Percentiles rank a stretch among this genome's conserved stretches.
phyloP scores from a whole-genome alignment of 2,113 vertebrate genomes.

The Myotis yumanensis region DNA sequence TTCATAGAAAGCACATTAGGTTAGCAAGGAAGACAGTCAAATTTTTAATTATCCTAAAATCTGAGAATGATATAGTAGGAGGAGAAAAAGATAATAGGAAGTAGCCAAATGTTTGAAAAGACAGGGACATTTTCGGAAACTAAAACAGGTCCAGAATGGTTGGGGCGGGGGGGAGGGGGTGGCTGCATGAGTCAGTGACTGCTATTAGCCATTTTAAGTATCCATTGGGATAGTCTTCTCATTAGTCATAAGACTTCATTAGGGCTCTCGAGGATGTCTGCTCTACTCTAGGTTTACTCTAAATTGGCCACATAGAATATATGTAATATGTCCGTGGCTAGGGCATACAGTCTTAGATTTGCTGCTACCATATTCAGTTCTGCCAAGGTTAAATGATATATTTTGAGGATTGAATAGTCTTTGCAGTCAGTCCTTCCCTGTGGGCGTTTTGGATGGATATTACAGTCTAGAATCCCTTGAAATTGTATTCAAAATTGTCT shows the following conservation, averaged over 20 bases:
- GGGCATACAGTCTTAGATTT: neutral
- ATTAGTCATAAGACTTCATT: neutral
- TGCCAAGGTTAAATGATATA: neutral
- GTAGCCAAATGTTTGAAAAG: neutral
- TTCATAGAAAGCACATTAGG: neutral
- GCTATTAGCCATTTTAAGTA: neutral
- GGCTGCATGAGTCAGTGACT: neutral
- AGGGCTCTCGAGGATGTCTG: neutral
- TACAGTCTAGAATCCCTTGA: neutral
- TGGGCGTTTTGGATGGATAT: neutral
- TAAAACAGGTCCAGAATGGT: neutral
- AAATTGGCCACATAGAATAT: neutral
- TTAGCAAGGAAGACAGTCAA: neutral
- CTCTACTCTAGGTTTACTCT: neutral
- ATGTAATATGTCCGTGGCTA: neutral
- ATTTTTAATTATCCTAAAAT: neutral
- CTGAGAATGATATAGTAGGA: neutral
- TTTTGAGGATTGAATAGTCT: neutral
- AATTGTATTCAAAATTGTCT: neutral
- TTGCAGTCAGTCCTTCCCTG: neutral
- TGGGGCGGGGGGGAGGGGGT: no score
- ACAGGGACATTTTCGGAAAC: neutral
- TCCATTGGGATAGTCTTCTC: neutral
- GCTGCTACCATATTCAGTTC: neutral
- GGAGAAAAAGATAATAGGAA: constrained; percentile 16